Evolutionary conservation across 2,888 invertebrate species (phyloP).

Genomic region (Eilema griseolum): DNA sequence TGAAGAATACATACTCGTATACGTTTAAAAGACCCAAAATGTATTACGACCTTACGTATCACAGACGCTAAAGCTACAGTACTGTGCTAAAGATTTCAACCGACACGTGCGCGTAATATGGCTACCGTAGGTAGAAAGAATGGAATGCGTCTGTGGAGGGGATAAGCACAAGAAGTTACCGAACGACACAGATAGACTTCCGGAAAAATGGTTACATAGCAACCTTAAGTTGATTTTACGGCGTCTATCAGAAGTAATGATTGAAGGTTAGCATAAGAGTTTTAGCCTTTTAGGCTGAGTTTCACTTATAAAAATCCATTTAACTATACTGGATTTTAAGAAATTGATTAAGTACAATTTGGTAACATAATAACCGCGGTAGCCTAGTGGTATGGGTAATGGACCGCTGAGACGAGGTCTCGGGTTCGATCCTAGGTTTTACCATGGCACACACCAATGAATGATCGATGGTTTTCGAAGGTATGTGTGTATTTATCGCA

Average conservation of each 20-base stretch:
- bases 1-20: too few relatives aligned
- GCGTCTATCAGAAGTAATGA: not conserved
- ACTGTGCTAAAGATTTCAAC: not conserved
- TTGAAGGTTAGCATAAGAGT: not conserved
- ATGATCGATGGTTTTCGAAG: too few relatives aligned
- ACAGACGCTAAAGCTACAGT: not conserved
- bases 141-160: not conserved
- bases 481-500: too few relatives aligned
- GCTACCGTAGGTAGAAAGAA: not conserved
- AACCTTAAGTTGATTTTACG: not conserved
- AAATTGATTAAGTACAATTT: too few relatives aligned
- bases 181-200: slow-evolving; percentile 1
- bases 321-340: too few relatives aligned
- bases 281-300: not conserved
- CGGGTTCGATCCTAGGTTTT: too few relatives aligned
- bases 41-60: too few relatives aligned
- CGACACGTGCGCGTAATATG: not conserved
- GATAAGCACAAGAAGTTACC: not conserved
- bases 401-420: too few relatives aligned
- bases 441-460: too few relatives aligned
- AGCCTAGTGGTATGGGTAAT: too few relatives aligned
- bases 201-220: slow-evolving; percentile 1
- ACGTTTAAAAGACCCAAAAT: too few relatives aligned
- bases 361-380: too few relatives aligned
- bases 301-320: not conserved